Percentiles rank a stretch among this genome's conserved stretches.
Evolutionary conservation across 2,888 invertebrate genomes (phyloP).

Genomic region (Zygothrica quintamaculata): DNA sequence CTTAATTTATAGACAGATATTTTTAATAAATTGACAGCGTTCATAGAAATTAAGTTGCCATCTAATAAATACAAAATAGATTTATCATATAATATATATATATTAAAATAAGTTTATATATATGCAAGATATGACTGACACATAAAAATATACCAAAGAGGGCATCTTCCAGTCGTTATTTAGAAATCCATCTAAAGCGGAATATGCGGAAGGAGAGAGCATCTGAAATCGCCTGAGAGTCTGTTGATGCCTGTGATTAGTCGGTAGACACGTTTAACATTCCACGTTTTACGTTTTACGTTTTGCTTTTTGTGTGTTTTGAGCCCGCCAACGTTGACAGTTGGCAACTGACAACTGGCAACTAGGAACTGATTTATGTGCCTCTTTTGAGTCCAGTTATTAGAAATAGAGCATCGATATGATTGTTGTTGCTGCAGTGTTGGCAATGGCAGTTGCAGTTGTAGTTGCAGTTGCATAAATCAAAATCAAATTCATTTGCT

Average conservation of each 20-base stretch:
- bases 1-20: too few species aligned
- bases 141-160: background rate
- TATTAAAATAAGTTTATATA: too few species aligned
- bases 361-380: constrained; percentile 50
- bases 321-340: constrained; percentile 75
- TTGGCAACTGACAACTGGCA: constrained; percentile 20
- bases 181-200: constrained; percentile 4
- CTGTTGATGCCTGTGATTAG: constrained; percentile 71
- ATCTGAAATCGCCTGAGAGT: constrained; percentile 46
- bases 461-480: constrained; percentile 50
- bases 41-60: too few species aligned
- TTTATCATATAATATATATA: too few species aligned
- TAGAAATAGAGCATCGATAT: constrained; percentile 62
- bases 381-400: constrained; percentile 64
- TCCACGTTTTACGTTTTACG: constrained; percentile 30
- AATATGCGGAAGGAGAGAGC: constrained; percentile 24
- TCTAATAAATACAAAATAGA: too few species aligned
- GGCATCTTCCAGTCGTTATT: constrained; percentile 3
- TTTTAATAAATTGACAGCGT: too few species aligned
- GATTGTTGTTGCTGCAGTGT: constrained; percentile 50
- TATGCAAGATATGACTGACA: too few species aligned
- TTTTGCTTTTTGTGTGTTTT: constrained; percentile 40
- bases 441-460: constrained; percentile 9
- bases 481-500: constrained; percentile 74
- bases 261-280: constrained; percentile 58